Evolutionary conservation across 2,888 invertebrate genomes (phyloP), one percentile per base, ranked within the genome.

Genomic region (Ormia ochracea): DNA sequence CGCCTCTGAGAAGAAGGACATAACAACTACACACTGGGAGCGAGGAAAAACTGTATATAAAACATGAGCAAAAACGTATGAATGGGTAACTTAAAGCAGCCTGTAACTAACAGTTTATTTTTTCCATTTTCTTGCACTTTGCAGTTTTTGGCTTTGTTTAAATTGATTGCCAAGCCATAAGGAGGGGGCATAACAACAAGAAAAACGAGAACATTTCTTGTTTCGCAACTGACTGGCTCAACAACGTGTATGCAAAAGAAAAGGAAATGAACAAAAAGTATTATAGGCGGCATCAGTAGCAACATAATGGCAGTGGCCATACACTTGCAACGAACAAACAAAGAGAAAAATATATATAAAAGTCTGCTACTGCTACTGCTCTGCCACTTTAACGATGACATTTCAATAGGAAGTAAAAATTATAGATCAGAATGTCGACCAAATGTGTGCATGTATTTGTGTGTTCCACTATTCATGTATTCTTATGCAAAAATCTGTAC

Each of bases 321-420:
- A 23, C 17, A 54, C 19, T 56, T 17, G 43, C 41, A 56, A 14
- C 6, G 23, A 33, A 23, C 5, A 36, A 26, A 23, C n/a, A 31
- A 38, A 5, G 5, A 63, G 28, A 43, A 26, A 19, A 52, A 31
- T 14, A 17, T 31, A 4, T n/a, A 33, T 9, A 43, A 10, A 9
- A n/a, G n/a, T n/a, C n/a, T n/a, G n/a, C n/a, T n/a, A n/a, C n/a
- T n/a, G 65, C 21, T 19, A 38, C 56, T 48, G 45, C 56, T 54
- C 59, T 54, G 41, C 70, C 54, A 58, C 43, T 50, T 68, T 76
- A 73, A 72, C 80, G 80, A 72, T 80, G 80, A 80, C 76, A 76
- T 73, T 80, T 80, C 76, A 80, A 80, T 80, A 72, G 80, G 68
- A 73, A 80, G 61, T 36, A 68, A 56, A 80, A 76, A 80, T 76